These are phyloP conservation scores for Hirudinaria manillensis DNA, from an alignment of 2,888 invertebrate genomes.

Conservation along the genomic window DNA sequence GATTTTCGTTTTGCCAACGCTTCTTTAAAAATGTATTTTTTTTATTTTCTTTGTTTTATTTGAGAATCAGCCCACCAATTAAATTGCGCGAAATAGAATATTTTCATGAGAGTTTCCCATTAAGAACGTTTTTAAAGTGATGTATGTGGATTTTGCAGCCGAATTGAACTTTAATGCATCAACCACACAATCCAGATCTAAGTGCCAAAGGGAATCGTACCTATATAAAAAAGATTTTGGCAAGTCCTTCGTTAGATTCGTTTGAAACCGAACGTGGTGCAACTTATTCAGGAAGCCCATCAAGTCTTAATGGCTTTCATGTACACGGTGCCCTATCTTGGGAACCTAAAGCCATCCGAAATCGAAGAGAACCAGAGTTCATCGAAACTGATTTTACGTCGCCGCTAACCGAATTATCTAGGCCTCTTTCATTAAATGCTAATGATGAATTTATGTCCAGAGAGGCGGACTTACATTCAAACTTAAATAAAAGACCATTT, in stretches of 20 bases:
- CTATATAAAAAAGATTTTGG: too few relatives aligned
- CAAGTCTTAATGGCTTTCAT: too few relatives aligned
- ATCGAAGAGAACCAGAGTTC: slow-evolving; percentile 27
- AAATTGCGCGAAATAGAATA: too few relatives aligned
- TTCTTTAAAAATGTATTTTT: background rate
- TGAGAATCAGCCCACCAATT: too few relatives aligned
- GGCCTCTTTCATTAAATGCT: background rate
- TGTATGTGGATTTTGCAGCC: background rate
- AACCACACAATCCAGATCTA: background rate
- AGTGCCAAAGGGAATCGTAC: background rate
- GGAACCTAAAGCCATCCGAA: too few relatives aligned
- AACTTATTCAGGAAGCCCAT: too few relatives aligned
- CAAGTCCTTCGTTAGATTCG: too few relatives aligned
- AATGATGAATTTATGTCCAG: background rate
- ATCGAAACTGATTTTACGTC: slow-evolving; percentile 33
- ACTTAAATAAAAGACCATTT: slow-evolving; percentile 14
- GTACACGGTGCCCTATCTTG: too few relatives aligned
- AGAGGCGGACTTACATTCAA: background rate
- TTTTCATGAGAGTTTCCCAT: too few relatives aligned
- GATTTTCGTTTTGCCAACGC: background rate
- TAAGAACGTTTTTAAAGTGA: too few relatives aligned
- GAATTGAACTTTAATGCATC: slow-evolving; percentile 1
- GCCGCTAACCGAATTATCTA: slow-evolving; percentile 14
- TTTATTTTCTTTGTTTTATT: too few relatives aligned
- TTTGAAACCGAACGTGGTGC: too few relatives aligned